Conservation (phyloP, 2,113 vertebrate species). For the Platysternon megacephalum region DNA sequence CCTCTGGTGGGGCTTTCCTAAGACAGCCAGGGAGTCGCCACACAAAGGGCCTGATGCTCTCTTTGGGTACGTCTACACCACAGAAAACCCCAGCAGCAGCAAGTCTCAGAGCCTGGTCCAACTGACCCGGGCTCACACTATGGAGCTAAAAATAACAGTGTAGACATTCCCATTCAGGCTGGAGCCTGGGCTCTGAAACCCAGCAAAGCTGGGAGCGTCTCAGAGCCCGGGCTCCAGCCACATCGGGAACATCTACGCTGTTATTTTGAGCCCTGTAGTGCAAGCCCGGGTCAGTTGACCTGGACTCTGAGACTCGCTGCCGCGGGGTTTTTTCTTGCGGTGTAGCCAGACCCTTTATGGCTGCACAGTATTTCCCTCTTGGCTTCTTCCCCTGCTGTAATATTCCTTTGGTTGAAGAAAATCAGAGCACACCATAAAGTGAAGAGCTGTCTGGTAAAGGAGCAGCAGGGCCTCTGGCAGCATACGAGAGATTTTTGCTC, state of each 20-base stretch:
- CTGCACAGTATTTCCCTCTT: background rate
- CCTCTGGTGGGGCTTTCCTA: fast-evolving
- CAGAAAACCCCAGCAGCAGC: background rate
- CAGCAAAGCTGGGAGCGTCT: too few relatives aligned
- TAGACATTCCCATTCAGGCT: background rate
- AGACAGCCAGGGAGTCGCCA: background rate
- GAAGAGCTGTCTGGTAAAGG: background rate
- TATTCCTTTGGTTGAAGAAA: background rate
- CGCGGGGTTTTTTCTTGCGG: background rate
- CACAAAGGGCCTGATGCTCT: background rate
- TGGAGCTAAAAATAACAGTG: background rate
- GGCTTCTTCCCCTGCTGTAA: background rate
- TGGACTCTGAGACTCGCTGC: too few relatives aligned
- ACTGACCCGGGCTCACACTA: background rate
- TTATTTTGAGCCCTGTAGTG: too few relatives aligned
- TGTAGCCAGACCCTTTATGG: background rate
- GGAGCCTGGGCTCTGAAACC: background rate
- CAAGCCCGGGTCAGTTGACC: too few relatives aligned
- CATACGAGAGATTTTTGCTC: background rate
- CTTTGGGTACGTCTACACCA: background rate
- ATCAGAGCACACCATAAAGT: background rate
- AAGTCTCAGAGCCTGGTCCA: background rate
- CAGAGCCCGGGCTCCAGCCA: too few relatives aligned
- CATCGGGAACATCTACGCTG: too few relatives aligned
- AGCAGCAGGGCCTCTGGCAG: background rate